Percentiles rank a stretch among this genome's conserved stretches.
phyloP scores from a whole-genome alignment of 2,888 invertebrate species.

The Eremobia ochroleuca region DNA sequence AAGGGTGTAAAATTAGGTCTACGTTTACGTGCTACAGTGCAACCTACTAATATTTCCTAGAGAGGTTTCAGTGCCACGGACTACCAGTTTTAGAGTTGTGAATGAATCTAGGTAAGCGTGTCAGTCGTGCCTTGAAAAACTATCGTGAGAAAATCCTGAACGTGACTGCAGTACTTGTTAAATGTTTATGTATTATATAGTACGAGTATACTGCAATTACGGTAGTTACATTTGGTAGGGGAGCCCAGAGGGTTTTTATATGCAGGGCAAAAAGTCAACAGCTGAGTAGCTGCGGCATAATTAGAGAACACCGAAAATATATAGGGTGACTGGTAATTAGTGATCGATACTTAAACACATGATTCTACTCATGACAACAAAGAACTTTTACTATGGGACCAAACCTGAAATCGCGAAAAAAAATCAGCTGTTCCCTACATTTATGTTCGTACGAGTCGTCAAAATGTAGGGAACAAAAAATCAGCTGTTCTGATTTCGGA shows the following conservation, averaged over 20 bases:
- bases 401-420: no score
- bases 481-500: no score
- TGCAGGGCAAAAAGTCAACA: background rate
- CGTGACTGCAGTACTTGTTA: slow-evolving; percentile 13
- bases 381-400: no score
- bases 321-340: no score
- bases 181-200: slow-evolving; percentile 14
- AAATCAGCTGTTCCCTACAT: no score
- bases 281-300: background rate
- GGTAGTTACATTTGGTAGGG: background rate
- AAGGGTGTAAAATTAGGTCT: background rate
- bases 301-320: background rate
- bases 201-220: slow-evolving; percentile 27
- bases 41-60: slow-evolving; percentile 38
- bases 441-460: no score
- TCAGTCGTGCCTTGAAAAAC: slow-evolving; percentile 45
- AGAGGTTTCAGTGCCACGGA: slow-evolving; percentile 73
- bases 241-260: background rate
- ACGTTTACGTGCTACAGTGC: background rate
- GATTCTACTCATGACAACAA: no score
- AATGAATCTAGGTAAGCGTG: slow-evolving; percentile 62
- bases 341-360: no score
- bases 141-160: slow-evolving; percentile 53
- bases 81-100: slow-evolving; percentile 69
- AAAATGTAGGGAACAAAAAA: no score